phyloP scores from a whole-genome alignment of 2,888 invertebrate genomes.

The Polymixis flavicincta region DNA sequence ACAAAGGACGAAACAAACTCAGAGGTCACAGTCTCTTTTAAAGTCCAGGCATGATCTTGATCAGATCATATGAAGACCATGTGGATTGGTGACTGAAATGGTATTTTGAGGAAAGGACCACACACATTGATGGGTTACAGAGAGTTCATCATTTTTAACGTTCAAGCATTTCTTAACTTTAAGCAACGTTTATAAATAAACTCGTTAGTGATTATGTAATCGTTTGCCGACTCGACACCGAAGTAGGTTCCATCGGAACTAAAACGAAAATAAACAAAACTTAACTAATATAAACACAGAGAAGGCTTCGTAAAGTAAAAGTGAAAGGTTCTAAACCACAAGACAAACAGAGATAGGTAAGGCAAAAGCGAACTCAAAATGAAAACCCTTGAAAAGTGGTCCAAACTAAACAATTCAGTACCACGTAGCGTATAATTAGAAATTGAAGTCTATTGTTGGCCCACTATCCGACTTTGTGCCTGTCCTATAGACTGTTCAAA shows the following conservation, averaged over 20 bases:
- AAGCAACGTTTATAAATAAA: not conserved
- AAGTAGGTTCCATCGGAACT: not conserved
- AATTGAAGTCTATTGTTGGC: constrained; percentile 14
- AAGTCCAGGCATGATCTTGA: too few species aligned
- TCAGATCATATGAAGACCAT: too few species aligned
- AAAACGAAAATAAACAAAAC: constrained; percentile 25
- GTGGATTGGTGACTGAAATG: too few species aligned
- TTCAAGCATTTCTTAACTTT: too few species aligned
- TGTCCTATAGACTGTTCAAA: constrained; percentile 1
- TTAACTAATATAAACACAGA: constrained; percentile 38
- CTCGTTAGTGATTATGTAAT: not conserved
- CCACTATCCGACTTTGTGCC: not conserved
- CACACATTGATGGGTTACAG: too few species aligned
- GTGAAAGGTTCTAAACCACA: constrained; percentile 32
- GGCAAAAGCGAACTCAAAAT: constrained; percentile 20
- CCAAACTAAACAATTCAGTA: constrained; percentile 18
- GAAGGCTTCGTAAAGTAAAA: not conserved
- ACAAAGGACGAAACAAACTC: too few species aligned
- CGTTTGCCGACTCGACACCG: not conserved
- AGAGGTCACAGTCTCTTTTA: too few species aligned
- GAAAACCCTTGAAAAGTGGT: constrained; percentile 42
- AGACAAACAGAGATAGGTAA: constrained; percentile 31
- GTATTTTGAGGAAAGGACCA: too few species aligned
- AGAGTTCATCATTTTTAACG: too few species aligned
- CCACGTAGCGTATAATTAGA: constrained; percentile 36